Evolutionary conservation across 2,797 vertebrate genomes (phyloP).

Genomic region (Anguilla obscura): DNA sequence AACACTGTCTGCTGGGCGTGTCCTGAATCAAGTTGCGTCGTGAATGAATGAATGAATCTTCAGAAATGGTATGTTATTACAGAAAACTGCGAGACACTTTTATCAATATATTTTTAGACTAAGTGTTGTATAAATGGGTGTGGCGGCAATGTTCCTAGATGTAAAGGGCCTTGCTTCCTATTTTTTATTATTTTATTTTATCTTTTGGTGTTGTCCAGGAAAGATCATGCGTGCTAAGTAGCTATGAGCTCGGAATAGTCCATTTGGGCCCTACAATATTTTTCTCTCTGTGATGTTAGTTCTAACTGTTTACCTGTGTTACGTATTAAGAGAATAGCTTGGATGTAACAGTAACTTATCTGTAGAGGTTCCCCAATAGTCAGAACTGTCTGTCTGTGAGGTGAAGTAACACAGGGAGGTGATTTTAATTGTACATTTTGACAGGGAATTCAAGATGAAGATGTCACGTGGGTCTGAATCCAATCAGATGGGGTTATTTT

Average conservation of each 20-base stretch:
- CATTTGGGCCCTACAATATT: neutral
- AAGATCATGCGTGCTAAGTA: constrained; percentile 33
- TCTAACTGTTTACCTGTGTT: neutral
- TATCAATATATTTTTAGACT: constrained; percentile 54
- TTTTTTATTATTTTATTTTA: constrained; percentile 38
- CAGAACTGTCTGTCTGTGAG: neutral
- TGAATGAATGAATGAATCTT: neutral
- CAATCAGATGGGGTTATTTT: neutral
- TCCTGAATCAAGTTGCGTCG: neutral
- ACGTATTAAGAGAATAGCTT: constrained; percentile 22
- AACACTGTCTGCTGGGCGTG: neutral
- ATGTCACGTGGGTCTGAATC: neutral
- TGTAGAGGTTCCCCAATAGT: neutral
- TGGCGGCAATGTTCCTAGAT: constrained; percentile 63
- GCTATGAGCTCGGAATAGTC: constrained; percentile 3
- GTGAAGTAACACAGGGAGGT: neutral
- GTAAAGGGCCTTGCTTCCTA: constrained; percentile 61
- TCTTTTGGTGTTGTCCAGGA: constrained; percentile 21
- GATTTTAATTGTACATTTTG: neutral
- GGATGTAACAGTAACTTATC: neutral
- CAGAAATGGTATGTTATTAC: constrained; percentile 16
- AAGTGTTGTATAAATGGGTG: constrained; percentile 38
- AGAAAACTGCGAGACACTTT: constrained; percentile 34
- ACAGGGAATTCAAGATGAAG: neutral
- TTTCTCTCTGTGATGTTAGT: neutral